phyloP scores from a whole-genome alignment of 2,888 invertebrate species.

The Bombylius major region DNA sequence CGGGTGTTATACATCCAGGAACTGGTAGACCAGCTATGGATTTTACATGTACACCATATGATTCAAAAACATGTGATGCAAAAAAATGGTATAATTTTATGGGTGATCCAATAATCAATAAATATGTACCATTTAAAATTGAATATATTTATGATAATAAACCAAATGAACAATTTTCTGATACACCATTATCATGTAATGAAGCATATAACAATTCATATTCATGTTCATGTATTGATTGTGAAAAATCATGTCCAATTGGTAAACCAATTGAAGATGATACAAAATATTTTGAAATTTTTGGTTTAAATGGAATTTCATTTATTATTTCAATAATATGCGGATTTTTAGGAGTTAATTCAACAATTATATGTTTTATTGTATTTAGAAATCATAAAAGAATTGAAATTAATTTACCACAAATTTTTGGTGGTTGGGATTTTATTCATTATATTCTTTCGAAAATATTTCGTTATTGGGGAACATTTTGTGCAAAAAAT shows the following conservation, averaged over 20 bases:
- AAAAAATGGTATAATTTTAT: slow-evolving; percentile 54
- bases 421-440: slow-evolving; percentile 27
- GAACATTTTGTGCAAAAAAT: slow-evolving; percentile 49
- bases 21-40: slow-evolving; percentile 63
- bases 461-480: slow-evolving; percentile 36
- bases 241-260: slow-evolving; percentile 47
- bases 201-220: slow-evolving; percentile 43
- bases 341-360: slow-evolving; percentile 33
- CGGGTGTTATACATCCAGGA: slow-evolving; percentile 60
- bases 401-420: slow-evolving; percentile 15
- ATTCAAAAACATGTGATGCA: slow-evolving; percentile 53
- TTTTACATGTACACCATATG: slow-evolving; percentile 58
- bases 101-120: slow-evolving; percentile 42
- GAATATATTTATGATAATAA: slow-evolving; percentile 40
- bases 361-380: slow-evolving; percentile 15
- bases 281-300: slow-evolving; percentile 41
- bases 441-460: slow-evolving; percentile 25
- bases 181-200: slow-evolving; percentile 42
- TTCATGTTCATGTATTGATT: slow-evolving; percentile 70
- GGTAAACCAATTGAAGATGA: slow-evolving; percentile 35
- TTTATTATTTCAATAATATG: slow-evolving; percentile 48
- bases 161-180: slow-evolving; percentile 37
- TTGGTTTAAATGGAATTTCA: slow-evolving; percentile 49
- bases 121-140: slow-evolving; percentile 50
- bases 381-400: slow-evolving; percentile 6